A percentile compares a stretch with the other conserved stretches of the same genome.
Evolutionary conservation across 92 coral and sea anemone species (phyloP).

Genomic region (Phenganax subtilis): DNA sequence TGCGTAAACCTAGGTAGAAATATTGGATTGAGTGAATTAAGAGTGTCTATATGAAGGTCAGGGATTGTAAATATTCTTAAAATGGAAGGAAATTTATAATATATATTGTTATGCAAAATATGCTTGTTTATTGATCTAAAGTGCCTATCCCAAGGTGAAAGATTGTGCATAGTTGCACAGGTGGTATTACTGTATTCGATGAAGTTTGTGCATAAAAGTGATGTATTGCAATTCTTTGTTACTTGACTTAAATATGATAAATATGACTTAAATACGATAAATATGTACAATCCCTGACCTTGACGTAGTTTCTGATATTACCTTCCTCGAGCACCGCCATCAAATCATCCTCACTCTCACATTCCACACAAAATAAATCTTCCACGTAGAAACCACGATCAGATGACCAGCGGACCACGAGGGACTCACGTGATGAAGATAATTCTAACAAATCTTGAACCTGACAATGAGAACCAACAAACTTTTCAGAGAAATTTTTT

Average conservation of each 20-base stretch:
- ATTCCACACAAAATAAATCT: constrained; percentile 85
- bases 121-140: no score
- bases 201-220: no score
- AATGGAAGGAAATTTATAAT: no score
- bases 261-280: no score
- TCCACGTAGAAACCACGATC: constrained; percentile 95
- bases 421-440: constrained; percentile 87
- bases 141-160: no score
- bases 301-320: constrained; percentile 14
- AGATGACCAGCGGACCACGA: constrained; percentile 94
- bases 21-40: neutral
- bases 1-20: constrained; percentile 56
- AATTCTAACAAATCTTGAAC: constrained; percentile 90
- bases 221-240: no score
- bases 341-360: constrained; percentile 82
- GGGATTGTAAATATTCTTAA: no score
- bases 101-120: no score
- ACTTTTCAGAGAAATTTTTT: neutral
- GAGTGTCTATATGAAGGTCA: neutral
- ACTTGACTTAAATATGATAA: no score
- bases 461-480: constrained; percentile 39
- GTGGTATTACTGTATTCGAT: no score
- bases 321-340: constrained; percentile 98
- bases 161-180: no score
- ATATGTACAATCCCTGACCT: neutral